phyloP scores from a whole-genome alignment of 2,888 invertebrate genomes.

The Phanerotoma sp. region DNA sequence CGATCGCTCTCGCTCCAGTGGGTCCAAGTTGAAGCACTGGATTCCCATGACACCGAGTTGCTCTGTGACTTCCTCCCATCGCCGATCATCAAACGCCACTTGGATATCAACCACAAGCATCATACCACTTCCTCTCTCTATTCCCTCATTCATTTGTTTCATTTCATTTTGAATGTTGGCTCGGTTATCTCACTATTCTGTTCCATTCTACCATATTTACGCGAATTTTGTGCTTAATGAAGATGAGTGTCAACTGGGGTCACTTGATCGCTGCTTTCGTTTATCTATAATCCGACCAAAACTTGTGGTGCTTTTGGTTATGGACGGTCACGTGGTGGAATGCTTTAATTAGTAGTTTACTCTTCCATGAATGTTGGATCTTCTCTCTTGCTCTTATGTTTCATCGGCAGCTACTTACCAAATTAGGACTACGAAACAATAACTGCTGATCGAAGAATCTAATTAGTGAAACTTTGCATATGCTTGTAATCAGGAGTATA shows the following conservation, averaged over 20 bases:
- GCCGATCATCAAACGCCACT: conserved; percentile 21
- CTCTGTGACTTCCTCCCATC: conserved; percentile 29
- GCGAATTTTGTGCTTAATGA: background rate
- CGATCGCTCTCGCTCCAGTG: conserved; percentile 30
- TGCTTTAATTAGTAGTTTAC: conserved; percentile 58
- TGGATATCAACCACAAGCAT: conserved; percentile 8
- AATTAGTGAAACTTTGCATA: conserved; percentile 24
- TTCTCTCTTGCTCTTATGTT: conserved; percentile 38
- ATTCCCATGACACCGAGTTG: conserved; percentile 25
- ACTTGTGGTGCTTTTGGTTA: conserved; percentile 49
- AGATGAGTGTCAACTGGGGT: background rate
- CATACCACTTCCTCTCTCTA: background rate
- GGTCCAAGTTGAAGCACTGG: conserved; percentile 26
- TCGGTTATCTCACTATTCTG: no score
- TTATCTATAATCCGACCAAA: background rate
- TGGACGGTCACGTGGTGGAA: conserved; percentile 56
- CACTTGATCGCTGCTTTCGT: background rate
- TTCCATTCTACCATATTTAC: background rate
- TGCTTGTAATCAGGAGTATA: conserved; percentile 14
- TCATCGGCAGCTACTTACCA: conserved; percentile 42
- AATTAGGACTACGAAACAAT: conserved; percentile 17
- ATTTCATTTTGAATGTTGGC: conserved; percentile 14
- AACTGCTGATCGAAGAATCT: conserved; percentile 27
- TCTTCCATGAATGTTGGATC: conserved; percentile 43
- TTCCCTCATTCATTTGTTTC: conserved; percentile 1